Base-by-base conservation (phyloP, 2,888 invertebrate species). In the Drosophila birchii region DNA sequence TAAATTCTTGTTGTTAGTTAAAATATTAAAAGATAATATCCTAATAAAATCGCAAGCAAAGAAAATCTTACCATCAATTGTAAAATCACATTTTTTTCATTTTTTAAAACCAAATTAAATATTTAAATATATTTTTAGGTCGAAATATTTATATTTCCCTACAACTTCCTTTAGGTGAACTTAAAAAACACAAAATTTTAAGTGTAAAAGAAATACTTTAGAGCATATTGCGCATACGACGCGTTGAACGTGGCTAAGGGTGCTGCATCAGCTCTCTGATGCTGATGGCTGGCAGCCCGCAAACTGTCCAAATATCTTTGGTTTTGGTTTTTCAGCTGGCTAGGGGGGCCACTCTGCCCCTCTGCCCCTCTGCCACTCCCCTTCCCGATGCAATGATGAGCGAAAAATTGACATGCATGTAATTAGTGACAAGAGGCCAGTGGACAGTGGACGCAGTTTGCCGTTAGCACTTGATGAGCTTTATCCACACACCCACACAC, bases 391-490 rank as follows among this genome's bases (percentile, higher is more conserved):
- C 87, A 79, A 78, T 88, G 90, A 86, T 88, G 90, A 82, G 81
- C 75, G 85, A 88, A 88, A 88, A 86, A 86, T 86, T 88, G 89
- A 88, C 85, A 86, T 88, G 81, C 90, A 90, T 90, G 85, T 86
- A 86, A 86, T 86, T 86, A 86, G 85, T 90, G 77, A 76, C 89
- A 88, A 77, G 82, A 79, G 88, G 88, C 81, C 79, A 64, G 62
- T 68, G 61, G 54, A 53, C 51, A 18, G 34, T 20, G 54, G 20
- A 45, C 43, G 34, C 34, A 36, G 51, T 36, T 5, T 36, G 54
- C 69, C 49, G 47, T 47, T 67, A 61, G 62, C 54, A 53, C 51
- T 53, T 53, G 60, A 45, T 43, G 59, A 32, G 51, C 18, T 57
- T 51, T 26, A 36, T 55, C 43, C 62, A 51, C 59, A 44, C 59